Percentiles rank a stretch among this genome's conserved stretches.
Conservation (phyloP, 2,113 vertebrate species). For the Scytalopus superciliaris region DNA sequence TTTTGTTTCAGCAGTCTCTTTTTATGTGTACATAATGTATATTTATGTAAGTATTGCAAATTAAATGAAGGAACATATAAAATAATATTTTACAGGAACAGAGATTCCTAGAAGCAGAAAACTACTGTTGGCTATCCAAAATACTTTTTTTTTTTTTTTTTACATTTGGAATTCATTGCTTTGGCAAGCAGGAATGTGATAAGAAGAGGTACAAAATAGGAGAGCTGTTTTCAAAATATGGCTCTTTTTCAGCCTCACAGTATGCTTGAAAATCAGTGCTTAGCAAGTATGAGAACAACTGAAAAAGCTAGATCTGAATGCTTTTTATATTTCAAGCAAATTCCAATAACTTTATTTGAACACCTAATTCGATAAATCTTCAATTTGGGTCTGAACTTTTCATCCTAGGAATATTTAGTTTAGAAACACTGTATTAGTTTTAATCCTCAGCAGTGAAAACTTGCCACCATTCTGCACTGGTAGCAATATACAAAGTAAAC, state of each 20-base stretch:
- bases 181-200: neutral
- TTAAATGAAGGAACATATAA: neutral
- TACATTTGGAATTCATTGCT: neutral
- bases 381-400: neutral
- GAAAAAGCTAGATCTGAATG: neutral
- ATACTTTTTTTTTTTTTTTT: neutral
- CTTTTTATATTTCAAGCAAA: neutral
- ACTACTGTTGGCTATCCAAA: neutral
- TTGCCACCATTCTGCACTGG: neutral
- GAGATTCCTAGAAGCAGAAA: neutral
- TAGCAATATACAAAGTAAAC: neutral
- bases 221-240: neutral
- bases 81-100: neutral
- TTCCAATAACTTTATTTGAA: neutral
- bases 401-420: neutral
- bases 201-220: neutral
- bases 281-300: neutral
- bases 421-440: slow-evolving; percentile 20
- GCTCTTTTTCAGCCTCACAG: neutral
- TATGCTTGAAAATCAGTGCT: neutral
- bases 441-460: slow-evolving; percentile 4
- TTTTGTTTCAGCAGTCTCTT: neutral
- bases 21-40: neutral
- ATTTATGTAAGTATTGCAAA: neutral
- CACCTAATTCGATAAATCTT: neutral